Conservation (phyloP, 2,888 invertebrate species). For the Lepidocyrtinus sp. region DNA sequence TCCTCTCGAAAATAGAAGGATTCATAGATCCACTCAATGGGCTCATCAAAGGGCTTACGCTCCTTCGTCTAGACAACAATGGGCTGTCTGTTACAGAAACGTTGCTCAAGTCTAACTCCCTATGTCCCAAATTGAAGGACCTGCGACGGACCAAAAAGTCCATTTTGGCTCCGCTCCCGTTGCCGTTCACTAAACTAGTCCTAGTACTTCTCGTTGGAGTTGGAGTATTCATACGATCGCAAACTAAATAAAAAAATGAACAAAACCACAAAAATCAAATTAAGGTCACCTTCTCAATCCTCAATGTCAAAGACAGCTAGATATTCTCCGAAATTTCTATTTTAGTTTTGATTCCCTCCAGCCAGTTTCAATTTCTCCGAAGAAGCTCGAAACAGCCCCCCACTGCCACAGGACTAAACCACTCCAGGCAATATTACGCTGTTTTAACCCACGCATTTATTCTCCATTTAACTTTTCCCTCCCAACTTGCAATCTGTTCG, state of each 20-base stretch:
- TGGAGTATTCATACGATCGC: conserved; percentile 45
- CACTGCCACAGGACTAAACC: no score
- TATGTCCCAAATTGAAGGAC: conserved; percentile 60
- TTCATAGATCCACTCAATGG: conserved; percentile 63
- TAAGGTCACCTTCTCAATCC: no score
- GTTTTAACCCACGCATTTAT: no score
- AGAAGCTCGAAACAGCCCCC: no score
- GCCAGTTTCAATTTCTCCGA: no score
- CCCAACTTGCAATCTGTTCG: no score
- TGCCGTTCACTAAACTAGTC: no score
- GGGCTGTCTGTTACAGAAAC: conserved; percentile 62
- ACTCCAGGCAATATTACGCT: no score
- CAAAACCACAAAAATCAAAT: background rate
- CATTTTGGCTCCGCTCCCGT: conserved; percentile 48
- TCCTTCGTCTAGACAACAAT: conserved; percentile 64
- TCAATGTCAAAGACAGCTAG: no score
- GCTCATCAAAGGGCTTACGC: conserved; percentile 67
- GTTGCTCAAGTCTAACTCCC: conserved; percentile 56
- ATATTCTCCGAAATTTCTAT: no score
- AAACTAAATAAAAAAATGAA: background rate
- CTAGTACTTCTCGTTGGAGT: conserved; percentile 27
- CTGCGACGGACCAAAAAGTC: conserved; percentile 64
- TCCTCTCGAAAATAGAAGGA: conserved; percentile 64
- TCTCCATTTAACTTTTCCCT: no score
- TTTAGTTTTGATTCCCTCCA: no score